Base-by-base conservation (phyloP, 1,140 invertebrate species). In the Babylonia areolata region DNA sequence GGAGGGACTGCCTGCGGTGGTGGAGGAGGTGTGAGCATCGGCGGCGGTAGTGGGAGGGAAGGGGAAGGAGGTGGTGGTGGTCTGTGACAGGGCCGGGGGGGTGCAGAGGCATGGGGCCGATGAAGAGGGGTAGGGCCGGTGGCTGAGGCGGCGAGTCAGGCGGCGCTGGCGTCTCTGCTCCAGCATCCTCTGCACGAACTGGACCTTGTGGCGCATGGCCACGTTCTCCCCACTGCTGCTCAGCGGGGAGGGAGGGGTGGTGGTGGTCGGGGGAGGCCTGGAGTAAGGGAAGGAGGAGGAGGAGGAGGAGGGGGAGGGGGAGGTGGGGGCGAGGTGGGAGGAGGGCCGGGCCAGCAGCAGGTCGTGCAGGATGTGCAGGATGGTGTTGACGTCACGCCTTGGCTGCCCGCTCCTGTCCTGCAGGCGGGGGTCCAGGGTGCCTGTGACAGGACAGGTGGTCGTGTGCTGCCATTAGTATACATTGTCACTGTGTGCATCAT, bases 331-430 rank as follows among this genome's bases (percentile, higher is more conserved):
- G 31, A 77, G 46, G 58, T 79, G 78, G 75, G 95, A 94, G 37
- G 84, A 77, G 28, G 88, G 97, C 97, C 71, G 97, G 97, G 71
- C 97, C 97, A 94, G 98, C 37, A 99, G 95, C 87, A 99, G 95
- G 94, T 99, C 98, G 94, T 99, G 99, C 37, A 99, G 95, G 94
- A 99, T 99, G 93, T 99, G 98, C 85, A 99, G 98, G 82, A 99
- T 98, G 28, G 98, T 99, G 80, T 97, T 97, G 85, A 99, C 98
- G 94, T 98, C 97, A 31, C 97, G 96, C 90, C 98, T 97, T 17
- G 98, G 98, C 88, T 97, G 96, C 0, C 98, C 98, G 93, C 97
- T 96, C 88, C 96, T 96, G 93, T 99, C 98, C 94, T 99, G 98
- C 28, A 99, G 95, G n/a, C 97, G 97, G 85, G 98, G 98, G 95